Conservation (phyloP, 2,888 invertebrate genomes). For the Priocnemis perturbator region DNA sequence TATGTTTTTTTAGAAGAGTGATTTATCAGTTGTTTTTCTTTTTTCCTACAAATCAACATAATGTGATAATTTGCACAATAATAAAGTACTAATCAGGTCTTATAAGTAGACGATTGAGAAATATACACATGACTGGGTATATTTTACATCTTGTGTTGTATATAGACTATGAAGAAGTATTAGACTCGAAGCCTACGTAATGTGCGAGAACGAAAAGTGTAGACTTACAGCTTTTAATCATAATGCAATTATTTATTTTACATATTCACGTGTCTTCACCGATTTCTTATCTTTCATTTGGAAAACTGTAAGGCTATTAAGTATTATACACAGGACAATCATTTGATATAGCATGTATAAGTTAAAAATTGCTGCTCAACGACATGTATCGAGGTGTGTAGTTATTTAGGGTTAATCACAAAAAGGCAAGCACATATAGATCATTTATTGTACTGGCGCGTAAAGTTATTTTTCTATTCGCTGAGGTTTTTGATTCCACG, state of each 20-base stretch:
- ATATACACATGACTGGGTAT: conserved; percentile 20
- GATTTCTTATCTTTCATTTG: background rate
- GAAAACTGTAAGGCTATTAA: background rate
- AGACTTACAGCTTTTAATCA: too few relatives aligned
- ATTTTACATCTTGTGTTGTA: conserved; percentile 33
- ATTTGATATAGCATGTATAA: conserved; percentile 32
- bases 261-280: background rate
- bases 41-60: conserved; percentile 26
- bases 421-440: conserved; percentile 1
- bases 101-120: conserved; percentile 27
- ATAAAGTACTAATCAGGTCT: conserved; percentile 27
- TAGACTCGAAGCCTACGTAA: conserved; percentile 26
- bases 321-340: conserved; percentile 37
- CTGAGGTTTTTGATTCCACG: background rate
- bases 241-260: conserved; percentile 7
- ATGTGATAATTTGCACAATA: conserved; percentile 58
- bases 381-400: conserved; percentile 6
- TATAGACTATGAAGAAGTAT: conserved; percentile 18
- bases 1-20: background rate
- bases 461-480: conserved; percentile 10
- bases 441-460: background rate
- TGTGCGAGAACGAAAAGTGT: too few relatives aligned
- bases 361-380: conserved; percentile 22
- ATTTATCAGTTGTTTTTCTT: conserved; percentile 12
- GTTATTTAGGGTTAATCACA: background rate